Percentiles rank a stretch among this genome's conserved stretches.
These are phyloP conservation scores for Boloria euphrosyne DNA, from an alignment of 2,888 invertebrate species.

Conservation along the genomic window DNA sequence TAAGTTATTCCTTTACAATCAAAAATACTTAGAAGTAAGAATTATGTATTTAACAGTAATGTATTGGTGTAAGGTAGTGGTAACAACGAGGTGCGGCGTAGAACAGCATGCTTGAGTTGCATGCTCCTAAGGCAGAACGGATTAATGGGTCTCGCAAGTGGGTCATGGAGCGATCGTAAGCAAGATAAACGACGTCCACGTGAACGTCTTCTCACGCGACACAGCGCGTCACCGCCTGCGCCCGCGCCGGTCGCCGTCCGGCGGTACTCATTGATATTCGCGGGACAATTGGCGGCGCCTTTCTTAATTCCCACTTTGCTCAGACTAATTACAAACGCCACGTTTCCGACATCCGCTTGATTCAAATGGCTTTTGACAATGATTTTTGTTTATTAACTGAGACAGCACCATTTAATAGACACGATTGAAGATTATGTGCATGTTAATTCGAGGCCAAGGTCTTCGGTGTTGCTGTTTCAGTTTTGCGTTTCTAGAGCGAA, in stretches of 20 bases:
- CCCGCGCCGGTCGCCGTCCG: not conserved
- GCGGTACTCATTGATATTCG: constrained; percentile 33
- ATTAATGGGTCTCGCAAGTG: constrained; percentile 9
- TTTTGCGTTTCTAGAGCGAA: not conserved
- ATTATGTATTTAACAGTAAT: not conserved
- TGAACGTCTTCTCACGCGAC: constrained; percentile 22
- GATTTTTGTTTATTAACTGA: constrained; percentile 29
- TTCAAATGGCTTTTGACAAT: constrained; percentile 24
- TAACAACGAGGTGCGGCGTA: not conserved
- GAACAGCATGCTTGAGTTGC: not conserved
- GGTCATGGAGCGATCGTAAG: constrained; percentile 24
- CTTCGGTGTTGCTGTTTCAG: not conserved
- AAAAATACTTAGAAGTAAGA: no score
- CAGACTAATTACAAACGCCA: constrained; percentile 28
- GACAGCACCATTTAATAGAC: constrained; percentile 22
- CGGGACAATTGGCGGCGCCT: constrained; percentile 48
- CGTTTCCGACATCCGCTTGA: constrained; percentile 32
- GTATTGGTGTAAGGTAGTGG: not conserved
- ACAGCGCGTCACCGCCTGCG: no score
- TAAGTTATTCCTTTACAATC: no score
- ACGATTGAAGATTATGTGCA: constrained; percentile 21
- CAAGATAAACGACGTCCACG: constrained; percentile 29
- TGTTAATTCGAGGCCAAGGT: constrained; percentile 20
- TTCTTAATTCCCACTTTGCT: constrained; percentile 44
- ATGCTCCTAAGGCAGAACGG: constrained; percentile 7